Conservation (phyloP, 2,888 invertebrate genomes). For the Pasiphila rectangulata region DNA sequence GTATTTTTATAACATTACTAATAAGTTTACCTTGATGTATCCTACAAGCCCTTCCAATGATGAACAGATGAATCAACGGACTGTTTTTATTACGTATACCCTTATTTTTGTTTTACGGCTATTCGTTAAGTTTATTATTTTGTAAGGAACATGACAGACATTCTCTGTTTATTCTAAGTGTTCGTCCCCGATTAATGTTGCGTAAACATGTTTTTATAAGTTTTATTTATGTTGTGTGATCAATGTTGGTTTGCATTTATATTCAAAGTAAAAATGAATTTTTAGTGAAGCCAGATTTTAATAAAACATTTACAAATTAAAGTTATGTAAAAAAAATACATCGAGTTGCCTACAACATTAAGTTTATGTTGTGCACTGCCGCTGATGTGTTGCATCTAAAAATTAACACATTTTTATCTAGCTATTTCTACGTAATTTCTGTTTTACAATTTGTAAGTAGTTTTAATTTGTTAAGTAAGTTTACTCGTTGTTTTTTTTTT, state of each 20-base stretch:
- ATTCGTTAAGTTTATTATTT: slow-evolving; percentile 17
- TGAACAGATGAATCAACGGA: slow-evolving; percentile 46
- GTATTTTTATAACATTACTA: slow-evolving; percentile 76
- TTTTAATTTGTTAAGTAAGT: slow-evolving; percentile 6
- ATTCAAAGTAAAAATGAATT: slow-evolving; percentile 20
- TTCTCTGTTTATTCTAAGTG: slow-evolving; percentile 8
- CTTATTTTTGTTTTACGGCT: slow-evolving; percentile 9
- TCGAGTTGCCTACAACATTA: too few species aligned
- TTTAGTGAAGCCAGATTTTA: neutral
- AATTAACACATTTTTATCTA: slow-evolving; percentile 1
- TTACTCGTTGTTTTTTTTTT: slow-evolving; percentile 15
- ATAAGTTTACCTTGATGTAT: slow-evolving; percentile 52
- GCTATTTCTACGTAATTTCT: slow-evolving; percentile 11
- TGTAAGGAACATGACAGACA: slow-evolving; percentile 19
- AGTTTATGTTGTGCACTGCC: too few species aligned
- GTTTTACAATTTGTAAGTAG: slow-evolving; percentile 12
- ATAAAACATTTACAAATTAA: too few species aligned
- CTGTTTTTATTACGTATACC: slow-evolving; percentile 29
- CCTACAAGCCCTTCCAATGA: slow-evolving; percentile 31
- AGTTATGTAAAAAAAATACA: too few species aligned
- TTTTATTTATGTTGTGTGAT: slow-evolving; percentile 34
- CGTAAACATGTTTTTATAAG: slow-evolving; percentile 7
- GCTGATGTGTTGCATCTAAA: neutral
- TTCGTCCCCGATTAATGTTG: slow-evolving; percentile 19
- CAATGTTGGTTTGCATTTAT: slow-evolving; percentile 68